Conservation (phyloP, 64 coral and sea anemone species). For the Pachyseris speciosa region DNA sequence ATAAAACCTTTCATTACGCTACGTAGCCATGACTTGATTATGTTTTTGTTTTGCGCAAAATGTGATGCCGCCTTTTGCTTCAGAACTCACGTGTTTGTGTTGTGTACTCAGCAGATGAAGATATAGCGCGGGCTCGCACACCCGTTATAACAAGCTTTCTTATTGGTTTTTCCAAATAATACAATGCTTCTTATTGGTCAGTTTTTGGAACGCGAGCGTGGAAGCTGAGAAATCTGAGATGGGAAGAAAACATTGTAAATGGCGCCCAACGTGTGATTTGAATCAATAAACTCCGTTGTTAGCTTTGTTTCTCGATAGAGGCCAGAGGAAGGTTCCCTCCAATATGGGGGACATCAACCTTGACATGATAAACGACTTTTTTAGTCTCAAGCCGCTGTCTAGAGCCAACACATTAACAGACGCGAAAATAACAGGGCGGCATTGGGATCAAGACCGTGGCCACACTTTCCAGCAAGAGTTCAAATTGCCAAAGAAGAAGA, state of each 20-base stretch:
- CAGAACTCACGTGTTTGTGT: background rate
- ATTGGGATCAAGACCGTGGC: background rate
- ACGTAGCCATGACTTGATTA: background rate
- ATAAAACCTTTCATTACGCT: background rate
- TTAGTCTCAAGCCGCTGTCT: constrained; percentile 55
- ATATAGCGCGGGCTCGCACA: background rate
- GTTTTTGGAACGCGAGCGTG: no score
- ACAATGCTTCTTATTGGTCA: constrained; percentile 8
- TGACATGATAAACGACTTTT: constrained; percentile 80
- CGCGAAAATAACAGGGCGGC: constrained; percentile 61
- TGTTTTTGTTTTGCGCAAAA: background rate
- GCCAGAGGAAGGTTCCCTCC: background rate
- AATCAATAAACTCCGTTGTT: background rate
- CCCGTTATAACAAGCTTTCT: background rate
- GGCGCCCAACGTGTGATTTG: background rate
- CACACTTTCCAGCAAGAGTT: constrained; percentile 53
- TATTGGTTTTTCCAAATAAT: constrained; percentile 31
- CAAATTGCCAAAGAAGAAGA: constrained; percentile 72
- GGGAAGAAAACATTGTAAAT: constrained; percentile 1
- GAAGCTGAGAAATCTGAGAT: no score
- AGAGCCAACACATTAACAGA: constrained; percentile 36
- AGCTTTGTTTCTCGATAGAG: background rate
- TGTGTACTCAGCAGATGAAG: background rate
- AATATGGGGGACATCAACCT: constrained; percentile 83
- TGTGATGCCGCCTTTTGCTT: background rate